Evolutionary conservation across 1,140 invertebrate species (phyloP).

Genomic region (Oedothorax gibbosus): DNA sequence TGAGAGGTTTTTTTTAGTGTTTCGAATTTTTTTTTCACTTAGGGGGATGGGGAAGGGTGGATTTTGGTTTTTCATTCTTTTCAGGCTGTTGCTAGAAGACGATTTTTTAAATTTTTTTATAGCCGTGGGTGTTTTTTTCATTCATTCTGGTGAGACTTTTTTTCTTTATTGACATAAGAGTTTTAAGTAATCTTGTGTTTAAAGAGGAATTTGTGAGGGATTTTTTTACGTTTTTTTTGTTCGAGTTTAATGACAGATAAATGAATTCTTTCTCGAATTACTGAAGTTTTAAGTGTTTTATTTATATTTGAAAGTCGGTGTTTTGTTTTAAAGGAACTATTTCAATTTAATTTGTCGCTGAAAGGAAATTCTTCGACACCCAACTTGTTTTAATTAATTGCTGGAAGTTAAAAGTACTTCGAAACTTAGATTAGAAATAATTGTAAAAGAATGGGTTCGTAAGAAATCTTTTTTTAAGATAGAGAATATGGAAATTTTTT

Average conservation of each 20-base stretch:
- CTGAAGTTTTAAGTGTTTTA: slow-evolving; percentile 5
- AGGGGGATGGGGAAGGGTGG: slow-evolving; percentile 21
- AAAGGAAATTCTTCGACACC: neutral
- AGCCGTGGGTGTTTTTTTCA: slow-evolving; percentile 8
- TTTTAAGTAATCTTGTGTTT: slow-evolving; percentile 9
- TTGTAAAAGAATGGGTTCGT: no score
- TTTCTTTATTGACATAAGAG: slow-evolving; percentile 8
- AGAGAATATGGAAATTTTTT: no score
- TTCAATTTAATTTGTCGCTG: slow-evolving; percentile 22
- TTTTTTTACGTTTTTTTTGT: neutral
- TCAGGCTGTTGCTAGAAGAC: slow-evolving; percentile 46
- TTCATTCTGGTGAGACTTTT: slow-evolving; percentile 18
- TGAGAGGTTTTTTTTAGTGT: slow-evolving; percentile 15
- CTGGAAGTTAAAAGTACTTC: slow-evolving; percentile 4
- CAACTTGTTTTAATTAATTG: slow-evolving; percentile 1
- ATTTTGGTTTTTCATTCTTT: slow-evolving; percentile 20
- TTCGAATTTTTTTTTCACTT: slow-evolving; percentile 4
- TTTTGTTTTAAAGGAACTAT: neutral
- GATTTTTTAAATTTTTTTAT: slow-evolving; percentile 48
- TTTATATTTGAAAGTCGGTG: neutral
- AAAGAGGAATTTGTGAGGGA: neutral
- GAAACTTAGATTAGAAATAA: neutral
- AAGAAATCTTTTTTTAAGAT: no score
- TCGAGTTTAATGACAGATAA: slow-evolving; percentile 13
- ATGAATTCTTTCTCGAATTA: slow-evolving; percentile 9